These are phyloP conservation scores for Asobara japonica DNA, from an alignment of 1,140 invertebrate species.

Conservation along the genomic window DNA sequence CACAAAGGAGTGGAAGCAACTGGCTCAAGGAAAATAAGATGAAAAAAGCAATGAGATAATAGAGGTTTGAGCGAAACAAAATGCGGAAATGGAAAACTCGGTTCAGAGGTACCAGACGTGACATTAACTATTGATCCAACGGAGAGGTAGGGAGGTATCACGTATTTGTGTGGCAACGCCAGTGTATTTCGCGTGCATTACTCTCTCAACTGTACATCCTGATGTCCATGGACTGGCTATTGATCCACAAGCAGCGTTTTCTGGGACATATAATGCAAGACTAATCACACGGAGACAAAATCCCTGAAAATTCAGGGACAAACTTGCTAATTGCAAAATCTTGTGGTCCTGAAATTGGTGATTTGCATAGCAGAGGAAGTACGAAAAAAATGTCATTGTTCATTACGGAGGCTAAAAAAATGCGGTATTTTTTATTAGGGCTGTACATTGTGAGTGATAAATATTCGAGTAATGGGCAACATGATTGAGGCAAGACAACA, in stretches of 20 bases:
- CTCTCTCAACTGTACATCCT: slow-evolving; percentile 20
- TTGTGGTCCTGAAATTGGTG: no score
- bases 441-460: no score
- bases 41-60: slow-evolving; percentile 4
- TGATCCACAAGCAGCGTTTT: slow-evolving; percentile 9
- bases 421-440: no score
- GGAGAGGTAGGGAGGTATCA: slow-evolving; percentile 16
- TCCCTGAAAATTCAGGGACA: no score
- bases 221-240: slow-evolving; percentile 20
- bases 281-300: neutral
- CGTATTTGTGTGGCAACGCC: slow-evolving; percentile 15
- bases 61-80: slow-evolving; percentile 13
- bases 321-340: no score
- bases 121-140: slow-evolving; percentile 35
- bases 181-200: slow-evolving; percentile 17
- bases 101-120: slow-evolving; percentile 19
- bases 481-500: no score
- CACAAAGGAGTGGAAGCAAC: neutral
- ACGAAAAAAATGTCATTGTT: no score
- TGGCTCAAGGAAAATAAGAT: neutral
- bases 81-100: slow-evolving; percentile 13
- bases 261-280: neutral
- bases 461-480: no score
- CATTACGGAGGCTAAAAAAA: no score
- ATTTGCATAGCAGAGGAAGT: no score